phyloP scores from a whole-genome alignment of 1,140 invertebrate species.

The Scaptodrosophila lebanonensis region DNA sequence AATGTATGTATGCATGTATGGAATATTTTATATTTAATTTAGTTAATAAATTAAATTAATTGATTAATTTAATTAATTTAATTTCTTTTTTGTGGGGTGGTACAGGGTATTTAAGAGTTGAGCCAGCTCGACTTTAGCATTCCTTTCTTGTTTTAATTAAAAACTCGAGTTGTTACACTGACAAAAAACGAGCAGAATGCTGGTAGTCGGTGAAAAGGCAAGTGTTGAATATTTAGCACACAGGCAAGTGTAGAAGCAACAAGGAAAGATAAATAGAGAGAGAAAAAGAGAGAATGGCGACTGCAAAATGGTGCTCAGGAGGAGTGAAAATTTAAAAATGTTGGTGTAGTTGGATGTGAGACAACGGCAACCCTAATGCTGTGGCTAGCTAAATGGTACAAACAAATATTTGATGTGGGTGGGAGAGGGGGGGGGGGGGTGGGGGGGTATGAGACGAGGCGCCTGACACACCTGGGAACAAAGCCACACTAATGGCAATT shows the following conservation, averaged over 20 bases:
- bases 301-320: constrained; percentile 32
- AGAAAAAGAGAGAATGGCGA: constrained; percentile 28
- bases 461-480: not conserved
- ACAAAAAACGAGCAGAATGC: constrained; percentile 25
- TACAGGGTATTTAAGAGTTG: too few relatives aligned
- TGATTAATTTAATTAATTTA: too few relatives aligned
- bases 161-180: constrained; percentile 47
- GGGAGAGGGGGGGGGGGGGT: too few relatives aligned
- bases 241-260: constrained; percentile 6
- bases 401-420: too few relatives aligned
- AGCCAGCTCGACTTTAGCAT: constrained; percentile 35
- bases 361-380: constrained; percentile 53
- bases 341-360: constrained; percentile 34
- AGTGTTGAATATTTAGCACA: constrained; percentile 68
- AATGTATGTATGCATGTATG: too few relatives aligned
- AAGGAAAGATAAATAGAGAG: constrained; percentile 11
- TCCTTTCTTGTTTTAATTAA: constrained; percentile 73
- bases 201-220: constrained; percentile 25
- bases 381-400: constrained; percentile 27
- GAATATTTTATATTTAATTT: too few relatives aligned
- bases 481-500: constrained; percentile 66
- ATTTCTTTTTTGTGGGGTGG: too few relatives aligned
- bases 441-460: too few relatives aligned
- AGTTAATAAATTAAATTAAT: too few relatives aligned
- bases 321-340: constrained; percentile 10